Evolutionary conservation across 2,888 invertebrate genomes (phyloP).

Genomic region (Teleiodes luculella): DNA sequence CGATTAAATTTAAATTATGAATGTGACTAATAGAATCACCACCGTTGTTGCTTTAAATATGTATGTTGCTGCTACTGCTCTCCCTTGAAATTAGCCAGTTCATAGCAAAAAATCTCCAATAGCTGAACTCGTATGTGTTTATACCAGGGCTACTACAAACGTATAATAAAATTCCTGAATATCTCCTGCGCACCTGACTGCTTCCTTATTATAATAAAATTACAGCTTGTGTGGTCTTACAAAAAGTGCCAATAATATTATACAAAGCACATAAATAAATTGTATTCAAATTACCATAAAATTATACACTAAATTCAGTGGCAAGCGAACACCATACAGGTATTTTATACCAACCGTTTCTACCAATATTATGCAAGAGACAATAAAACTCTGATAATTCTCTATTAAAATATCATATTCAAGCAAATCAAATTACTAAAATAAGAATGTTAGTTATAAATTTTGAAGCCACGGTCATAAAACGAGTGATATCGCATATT

Average conservation of each 20-base stretch:
- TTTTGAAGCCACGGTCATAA: slow-evolving; percentile 58
- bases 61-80: slow-evolving; percentile 17
- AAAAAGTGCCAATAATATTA: slow-evolving; percentile 5
- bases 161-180: not conserved
- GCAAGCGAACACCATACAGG: slow-evolving; percentile 17
- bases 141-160: not conserved
- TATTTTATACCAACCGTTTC: slow-evolving; percentile 14
- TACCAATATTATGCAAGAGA: slow-evolving; percentile 43
- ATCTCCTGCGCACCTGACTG: not conserved
- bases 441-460: slow-evolving; percentile 59
- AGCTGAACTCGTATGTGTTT: too few relatives aligned
- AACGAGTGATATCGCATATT: slow-evolving; percentile 68
- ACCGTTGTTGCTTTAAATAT: too few relatives aligned
- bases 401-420: slow-evolving; percentile 52
- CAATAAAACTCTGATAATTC: slow-evolving; percentile 55
- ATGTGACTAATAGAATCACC: too few relatives aligned
- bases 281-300: slow-evolving; percentile 7
- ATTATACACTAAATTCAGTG: slow-evolving; percentile 20
- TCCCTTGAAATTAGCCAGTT: not conserved
- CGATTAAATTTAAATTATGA: too few relatives aligned
- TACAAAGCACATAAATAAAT: slow-evolving; percentile 4
- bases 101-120: not conserved
- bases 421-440: slow-evolving; percentile 63
- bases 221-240: slow-evolving; percentile 5
- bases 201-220: not conserved